Percentiles rank a stretch among this genome's conserved stretches.
phyloP scores from a whole-genome alignment of 64 coral and sea anemone species.

The Actinia tenebrosa region DNA sequence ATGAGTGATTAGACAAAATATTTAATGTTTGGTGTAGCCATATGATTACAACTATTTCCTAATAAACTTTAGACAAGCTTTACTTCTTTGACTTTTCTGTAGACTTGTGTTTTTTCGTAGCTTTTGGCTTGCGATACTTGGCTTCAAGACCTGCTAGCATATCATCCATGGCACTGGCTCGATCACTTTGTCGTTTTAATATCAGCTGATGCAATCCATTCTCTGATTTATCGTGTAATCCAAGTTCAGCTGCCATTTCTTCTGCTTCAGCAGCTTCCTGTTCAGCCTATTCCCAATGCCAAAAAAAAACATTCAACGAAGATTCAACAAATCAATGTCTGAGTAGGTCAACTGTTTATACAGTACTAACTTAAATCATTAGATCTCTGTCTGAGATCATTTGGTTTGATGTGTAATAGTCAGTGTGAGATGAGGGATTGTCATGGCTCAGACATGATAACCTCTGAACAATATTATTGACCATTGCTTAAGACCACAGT shows the following conservation, averaged over 20 bases:
- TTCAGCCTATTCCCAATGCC: constrained; percentile 29
- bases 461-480: too few species aligned
- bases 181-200: constrained; percentile 57
- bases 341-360: too few species aligned
- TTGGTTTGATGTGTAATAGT: too few species aligned
- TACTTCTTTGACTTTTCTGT: constrained; percentile 41
- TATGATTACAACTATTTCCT: too few species aligned
- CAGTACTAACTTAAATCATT: too few species aligned
- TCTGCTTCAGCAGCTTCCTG: constrained; percentile 86
- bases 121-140: constrained; percentile 91
- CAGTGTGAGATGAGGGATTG: too few species aligned
- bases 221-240: constrained; percentile 47
- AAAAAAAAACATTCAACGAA: neutral
- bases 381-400: too few species aligned
- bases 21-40: too few species aligned
- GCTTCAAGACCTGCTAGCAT: constrained; percentile 89
- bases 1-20: too few species aligned
- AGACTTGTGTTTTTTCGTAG: constrained; percentile 42
- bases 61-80: neutral
- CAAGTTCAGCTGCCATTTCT: constrained; percentile 64
- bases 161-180: constrained; percentile 60
- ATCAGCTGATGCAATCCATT: constrained; percentile 62
- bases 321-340: neutral
- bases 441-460: too few species aligned
- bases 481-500: too few species aligned